Evolutionary conservation across 2,888 invertebrate species (phyloP).

Genomic region (Harpalus rufipes): DNA sequence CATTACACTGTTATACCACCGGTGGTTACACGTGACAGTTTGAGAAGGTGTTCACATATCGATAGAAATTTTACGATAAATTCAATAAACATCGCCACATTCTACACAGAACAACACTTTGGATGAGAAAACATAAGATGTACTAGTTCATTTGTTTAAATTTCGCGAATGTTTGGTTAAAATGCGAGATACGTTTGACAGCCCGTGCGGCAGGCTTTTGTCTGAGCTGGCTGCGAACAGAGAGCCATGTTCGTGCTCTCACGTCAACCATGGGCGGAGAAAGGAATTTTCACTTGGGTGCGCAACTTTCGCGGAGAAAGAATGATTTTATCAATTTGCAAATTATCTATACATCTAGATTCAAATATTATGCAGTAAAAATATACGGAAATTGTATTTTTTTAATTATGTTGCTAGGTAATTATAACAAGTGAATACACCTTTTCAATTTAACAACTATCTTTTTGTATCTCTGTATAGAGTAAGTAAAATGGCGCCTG

Average conservation of each 20-base stretch:
- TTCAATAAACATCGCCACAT: slow-evolving; percentile 10
- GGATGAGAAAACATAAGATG: neutral
- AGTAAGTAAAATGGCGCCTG: too few relatives aligned
- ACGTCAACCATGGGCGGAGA: slow-evolving; percentile 45
- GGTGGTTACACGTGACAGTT: slow-evolving; percentile 42
- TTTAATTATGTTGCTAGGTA: neutral
- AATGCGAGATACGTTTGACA: slow-evolving; percentile 68
- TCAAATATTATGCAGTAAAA: neutral
- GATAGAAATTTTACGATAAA: neutral
- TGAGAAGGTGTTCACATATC: slow-evolving; percentile 45
- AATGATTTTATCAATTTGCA: slow-evolving; percentile 1
- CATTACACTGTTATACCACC: slow-evolving; percentile 53
- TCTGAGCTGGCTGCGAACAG: slow-evolving; percentile 65
- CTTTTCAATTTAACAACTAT: too few relatives aligned
- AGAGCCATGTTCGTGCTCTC: slow-evolving; percentile 61
- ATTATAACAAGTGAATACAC: neutral
- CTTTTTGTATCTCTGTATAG: too few relatives aligned
- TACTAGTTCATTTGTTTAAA: slow-evolving; percentile 18
- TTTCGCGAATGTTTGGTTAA: slow-evolving; percentile 39
- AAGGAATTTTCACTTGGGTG: slow-evolving; percentile 33
- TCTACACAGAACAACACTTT: slow-evolving; percentile 12
- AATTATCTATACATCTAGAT: neutral
- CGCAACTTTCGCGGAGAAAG: slow-evolving; percentile 13
- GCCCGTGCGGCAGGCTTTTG: slow-evolving; percentile 67
- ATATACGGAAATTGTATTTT: neutral